Evolutionary conservation across 2,888 invertebrate genomes (phyloP), one percentile per base, ranked within the genome.

Genomic region (Agrochola circellaris): DNA sequence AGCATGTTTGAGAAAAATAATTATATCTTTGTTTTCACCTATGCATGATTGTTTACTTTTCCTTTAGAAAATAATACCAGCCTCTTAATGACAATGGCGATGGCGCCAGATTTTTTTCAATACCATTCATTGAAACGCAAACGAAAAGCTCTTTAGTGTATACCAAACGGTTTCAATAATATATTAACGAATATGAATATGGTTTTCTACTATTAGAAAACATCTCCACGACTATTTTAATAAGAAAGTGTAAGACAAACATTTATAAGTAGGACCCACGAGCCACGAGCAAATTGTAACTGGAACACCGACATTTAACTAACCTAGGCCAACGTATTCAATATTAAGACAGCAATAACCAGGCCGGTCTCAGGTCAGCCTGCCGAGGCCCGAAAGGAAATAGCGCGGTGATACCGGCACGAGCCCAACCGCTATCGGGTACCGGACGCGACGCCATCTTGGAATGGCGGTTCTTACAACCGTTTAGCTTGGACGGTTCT

Each of bases 321-420:
- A 45, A 71, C 79, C 71, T 68, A 72, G 76, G 69, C 42, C 17
- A 70, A 84, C 15, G 23, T 64, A 73, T 73, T 83, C 60, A 76
- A 64, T 56, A 54, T 67, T 71, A 74, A 81, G 71, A 68, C 73
- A 64, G 65, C 17, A 45, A 61, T 75, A 70, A 70, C 56, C 73
- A 75, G 76, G 81, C 77, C 84, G 66, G 51, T 51, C 54, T 45
- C 71, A 51, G 84, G 83, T 84, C 84, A 68, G 26, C 42, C 73
- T 74, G 73, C 64, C n/a, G 67, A 48, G 48, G 23, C 42, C 62
- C 34, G 60, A 74, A 67, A 84, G 83, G 83, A 83, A 83, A 83
- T 81, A 69, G 81, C 61, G 58, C 34, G 34, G 77, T 81, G 73
- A 81, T 84, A 83, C 56, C 68, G 56, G 71, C 60, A 58, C 60